phyloP scores from a whole-genome alignment of 1,140 invertebrate species.

The Bombus sylvicola region DNA sequence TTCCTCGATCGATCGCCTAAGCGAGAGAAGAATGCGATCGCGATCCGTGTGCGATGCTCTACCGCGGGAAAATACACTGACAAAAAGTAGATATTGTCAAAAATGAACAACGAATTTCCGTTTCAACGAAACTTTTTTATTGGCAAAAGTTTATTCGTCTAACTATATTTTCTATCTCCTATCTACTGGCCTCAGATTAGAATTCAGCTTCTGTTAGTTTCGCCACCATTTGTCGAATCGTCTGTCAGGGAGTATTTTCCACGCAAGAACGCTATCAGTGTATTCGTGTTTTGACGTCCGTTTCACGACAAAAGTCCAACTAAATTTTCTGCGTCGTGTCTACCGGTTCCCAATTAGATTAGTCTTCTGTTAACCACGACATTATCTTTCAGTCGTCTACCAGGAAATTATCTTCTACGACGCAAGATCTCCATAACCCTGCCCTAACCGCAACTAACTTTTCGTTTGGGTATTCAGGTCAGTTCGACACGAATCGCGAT shows the following conservation, averaged over 20 bases:
- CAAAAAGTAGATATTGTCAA: background rate
- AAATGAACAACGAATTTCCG: background rate
- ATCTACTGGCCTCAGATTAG: background rate
- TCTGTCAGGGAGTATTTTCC: background rate
- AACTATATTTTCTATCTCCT: background rate
- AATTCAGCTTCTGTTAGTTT: background rate
- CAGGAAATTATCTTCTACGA: background rate
- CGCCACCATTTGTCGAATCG: too few relatives aligned
- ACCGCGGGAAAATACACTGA: background rate
- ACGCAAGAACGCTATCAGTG: background rate
- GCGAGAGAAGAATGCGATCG: slow-evolving; percentile 26
- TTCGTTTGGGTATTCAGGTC: background rate
- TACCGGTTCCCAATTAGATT: background rate
- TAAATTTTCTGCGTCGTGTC: background rate
- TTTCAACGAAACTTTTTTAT: background rate
- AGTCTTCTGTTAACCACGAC: background rate
- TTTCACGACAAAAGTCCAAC: background rate
- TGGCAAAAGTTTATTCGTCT: background rate
- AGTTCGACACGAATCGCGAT: background rate
- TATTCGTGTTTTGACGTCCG: background rate
- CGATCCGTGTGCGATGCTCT: background rate
- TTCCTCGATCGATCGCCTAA: slow-evolving; percentile 25
- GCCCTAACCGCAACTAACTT: background rate
- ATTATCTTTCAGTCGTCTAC: background rate
- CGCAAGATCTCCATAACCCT: background rate